These are phyloP conservation scores for Petrophora chlorosata DNA, from an alignment of 2,888 invertebrate genomes.

Conservation along the genomic window DNA sequence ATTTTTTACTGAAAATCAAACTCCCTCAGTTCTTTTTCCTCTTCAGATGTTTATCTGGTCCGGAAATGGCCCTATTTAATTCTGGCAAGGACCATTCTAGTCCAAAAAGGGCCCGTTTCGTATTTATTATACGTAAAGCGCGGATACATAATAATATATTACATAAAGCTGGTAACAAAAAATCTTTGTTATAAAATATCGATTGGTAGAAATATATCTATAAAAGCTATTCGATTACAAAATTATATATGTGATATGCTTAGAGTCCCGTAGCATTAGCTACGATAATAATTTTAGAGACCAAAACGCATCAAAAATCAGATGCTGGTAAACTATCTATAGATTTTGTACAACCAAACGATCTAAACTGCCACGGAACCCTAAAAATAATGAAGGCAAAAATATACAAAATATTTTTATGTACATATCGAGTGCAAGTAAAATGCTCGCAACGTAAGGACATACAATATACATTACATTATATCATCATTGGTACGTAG, in stretches of 20 bases:
- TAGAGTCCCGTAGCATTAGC: slow-evolving; percentile 36
- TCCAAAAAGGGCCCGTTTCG: too few relatives aligned
- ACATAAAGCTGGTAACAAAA: slow-evolving; percentile 54
- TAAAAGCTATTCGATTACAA: slow-evolving; percentile 45
- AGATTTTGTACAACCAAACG: slow-evolving; percentile 19
- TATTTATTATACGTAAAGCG: slow-evolving; percentile 38
- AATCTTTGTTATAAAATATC: slow-evolving; percentile 45
- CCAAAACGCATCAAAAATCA: slow-evolving; percentile 32
- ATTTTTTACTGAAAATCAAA: too few relatives aligned
- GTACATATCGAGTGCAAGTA: slow-evolving; percentile 33
- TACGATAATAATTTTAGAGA: slow-evolving; percentile 28
- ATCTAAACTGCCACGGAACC: slow-evolving; percentile 33
- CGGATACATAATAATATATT: slow-evolving; percentile 36
- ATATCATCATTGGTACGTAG: slow-evolving; percentile 16
- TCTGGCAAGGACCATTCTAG: too few relatives aligned
- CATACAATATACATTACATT: slow-evolving; percentile 14
- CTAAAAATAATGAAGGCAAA: slow-evolving; percentile 43
- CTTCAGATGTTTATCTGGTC: too few relatives aligned
- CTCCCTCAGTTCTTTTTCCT: too few relatives aligned
- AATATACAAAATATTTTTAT: slow-evolving; percentile 47
- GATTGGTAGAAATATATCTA: slow-evolving; percentile 47
- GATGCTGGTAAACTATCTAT: slow-evolving; percentile 30
- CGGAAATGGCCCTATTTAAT: too few relatives aligned
- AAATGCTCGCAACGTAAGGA: slow-evolving; percentile 26
- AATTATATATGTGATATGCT: slow-evolving; percentile 41